phyloP scores from a whole-genome alignment of 1,140 invertebrate genomes.

The Pteromalus puparum region DNA sequence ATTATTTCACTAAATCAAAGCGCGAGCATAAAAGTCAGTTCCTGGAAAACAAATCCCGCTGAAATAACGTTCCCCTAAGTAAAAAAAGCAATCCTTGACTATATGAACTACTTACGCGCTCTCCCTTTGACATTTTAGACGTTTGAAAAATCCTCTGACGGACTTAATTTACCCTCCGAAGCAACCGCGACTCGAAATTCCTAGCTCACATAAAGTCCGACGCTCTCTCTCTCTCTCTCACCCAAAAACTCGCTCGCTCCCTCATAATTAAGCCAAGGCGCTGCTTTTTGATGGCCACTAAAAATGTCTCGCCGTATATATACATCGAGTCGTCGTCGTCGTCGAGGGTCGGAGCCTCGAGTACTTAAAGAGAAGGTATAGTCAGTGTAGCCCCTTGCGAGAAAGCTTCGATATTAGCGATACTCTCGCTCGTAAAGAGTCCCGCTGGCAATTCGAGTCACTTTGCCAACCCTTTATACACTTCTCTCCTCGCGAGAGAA shows the following conservation, averaged over 20 bases:
- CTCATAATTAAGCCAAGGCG: conserved; percentile 72
- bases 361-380: conserved; percentile 24
- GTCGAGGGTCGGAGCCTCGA: background rate
- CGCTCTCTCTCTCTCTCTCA: background rate
- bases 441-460: conserved; percentile 73
- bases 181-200: background rate
- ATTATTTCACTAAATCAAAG: background rate
- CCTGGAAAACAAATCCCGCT: background rate
- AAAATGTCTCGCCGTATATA: conserved; percentile 72
- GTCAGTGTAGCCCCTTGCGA: background rate
- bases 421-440: conserved; percentile 72
- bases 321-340: background rate
- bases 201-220: background rate
- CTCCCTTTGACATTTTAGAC: background rate
- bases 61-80: too few species aligned
- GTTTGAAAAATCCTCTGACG: background rate
- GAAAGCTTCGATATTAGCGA: conserved; percentile 71
- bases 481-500: conserved; percentile 46
- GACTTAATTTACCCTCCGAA: background rate
- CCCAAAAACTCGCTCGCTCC: conserved; percentile 54
- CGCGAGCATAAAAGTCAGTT: background rate
- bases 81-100: too few species aligned
- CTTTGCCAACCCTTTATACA: conserved; percentile 74
- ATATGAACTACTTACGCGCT: background rate
- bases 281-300: conserved; percentile 75